A percentile compares a stretch with the other conserved stretches of the same genome.
Conservation (phyloP, 2,113 vertebrate species). For the Cettia cetti region DNA sequence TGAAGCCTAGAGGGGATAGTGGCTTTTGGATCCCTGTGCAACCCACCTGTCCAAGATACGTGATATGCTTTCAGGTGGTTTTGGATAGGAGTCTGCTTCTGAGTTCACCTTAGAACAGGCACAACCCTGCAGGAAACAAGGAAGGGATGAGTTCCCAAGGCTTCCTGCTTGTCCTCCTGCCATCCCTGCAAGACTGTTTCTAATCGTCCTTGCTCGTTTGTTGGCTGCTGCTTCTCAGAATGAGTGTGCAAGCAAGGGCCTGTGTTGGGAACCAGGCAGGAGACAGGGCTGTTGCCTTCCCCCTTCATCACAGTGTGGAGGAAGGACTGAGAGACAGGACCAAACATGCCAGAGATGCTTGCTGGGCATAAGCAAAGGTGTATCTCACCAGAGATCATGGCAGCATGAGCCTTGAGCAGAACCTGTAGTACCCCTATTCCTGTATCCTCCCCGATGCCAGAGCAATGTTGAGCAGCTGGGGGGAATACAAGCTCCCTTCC, state of each 20-base stretch:
- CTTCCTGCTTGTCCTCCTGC: not conserved
- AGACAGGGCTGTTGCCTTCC: not conserved
- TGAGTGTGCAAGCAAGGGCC: accelerated
- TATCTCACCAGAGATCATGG: not conserved
- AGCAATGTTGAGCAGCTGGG: not conserved
- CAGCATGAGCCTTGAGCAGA: not conserved
- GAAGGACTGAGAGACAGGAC: not conserved
- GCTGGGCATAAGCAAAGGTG: not conserved
- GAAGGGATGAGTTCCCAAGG: not conserved
- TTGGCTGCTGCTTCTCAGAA: not conserved
- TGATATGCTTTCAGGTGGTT: not conserved
- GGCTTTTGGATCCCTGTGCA: not conserved
- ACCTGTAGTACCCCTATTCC: not conserved
- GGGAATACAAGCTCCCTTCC: not conserved
- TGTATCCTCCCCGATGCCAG: accelerated
- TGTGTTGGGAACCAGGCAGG: not conserved
- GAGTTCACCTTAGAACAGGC: not conserved
- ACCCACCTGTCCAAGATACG: not conserved
- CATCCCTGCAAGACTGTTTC: not conserved
- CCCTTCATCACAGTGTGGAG: not conserved
- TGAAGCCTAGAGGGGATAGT: not conserved
- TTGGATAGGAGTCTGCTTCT: not conserved
- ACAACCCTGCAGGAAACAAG: not conserved
- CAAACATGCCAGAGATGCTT: not conserved
- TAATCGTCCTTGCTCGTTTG: not conserved